Evolutionary conservation across 1,140 invertebrate species (phyloP).

Genomic region (Aleiodes sp.): DNA sequence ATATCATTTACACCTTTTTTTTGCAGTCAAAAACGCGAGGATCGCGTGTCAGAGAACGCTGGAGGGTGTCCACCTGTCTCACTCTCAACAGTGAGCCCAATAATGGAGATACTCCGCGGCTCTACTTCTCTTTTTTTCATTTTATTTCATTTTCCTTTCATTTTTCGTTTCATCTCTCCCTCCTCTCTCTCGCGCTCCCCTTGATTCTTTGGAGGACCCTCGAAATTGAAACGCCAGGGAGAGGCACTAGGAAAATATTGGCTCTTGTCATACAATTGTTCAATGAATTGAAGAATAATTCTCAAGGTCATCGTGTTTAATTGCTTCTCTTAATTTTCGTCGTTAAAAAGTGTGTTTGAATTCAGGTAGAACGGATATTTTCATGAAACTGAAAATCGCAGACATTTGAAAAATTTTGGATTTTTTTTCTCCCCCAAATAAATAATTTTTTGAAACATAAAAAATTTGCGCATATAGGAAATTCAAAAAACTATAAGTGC

Average conservation of each 20-base stretch:
- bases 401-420: too few species aligned
- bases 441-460: too few species aligned
- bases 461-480: too few species aligned
- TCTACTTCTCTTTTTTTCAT: neutral
- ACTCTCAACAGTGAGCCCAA: slow-evolving; percentile 4
- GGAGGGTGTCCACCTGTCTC: slow-evolving; percentile 17
- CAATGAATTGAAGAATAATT: neutral
- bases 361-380: too few species aligned
- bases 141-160: slow-evolving; percentile 1
- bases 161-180: neutral
- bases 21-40: slow-evolving; percentile 21
- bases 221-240: slow-evolving; percentile 44
- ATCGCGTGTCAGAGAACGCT: slow-evolving; percentile 42
- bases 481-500: too few species aligned
- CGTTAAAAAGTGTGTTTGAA: too few species aligned
- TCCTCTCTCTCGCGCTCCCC: too few species aligned
- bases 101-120: slow-evolving; percentile 44
- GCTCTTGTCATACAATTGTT: neutral
- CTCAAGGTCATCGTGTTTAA: neutral
- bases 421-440: too few species aligned
- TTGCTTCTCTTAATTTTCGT: too few species aligned
- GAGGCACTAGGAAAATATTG: slow-evolving; percentile 4
- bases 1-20: slow-evolving; percentile 41
- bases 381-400: too few species aligned
- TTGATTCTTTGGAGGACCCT: too few species aligned